phyloP scores from a whole-genome alignment of 2,888 invertebrate genomes.

The Ptycholaimellus sp. region DNA sequence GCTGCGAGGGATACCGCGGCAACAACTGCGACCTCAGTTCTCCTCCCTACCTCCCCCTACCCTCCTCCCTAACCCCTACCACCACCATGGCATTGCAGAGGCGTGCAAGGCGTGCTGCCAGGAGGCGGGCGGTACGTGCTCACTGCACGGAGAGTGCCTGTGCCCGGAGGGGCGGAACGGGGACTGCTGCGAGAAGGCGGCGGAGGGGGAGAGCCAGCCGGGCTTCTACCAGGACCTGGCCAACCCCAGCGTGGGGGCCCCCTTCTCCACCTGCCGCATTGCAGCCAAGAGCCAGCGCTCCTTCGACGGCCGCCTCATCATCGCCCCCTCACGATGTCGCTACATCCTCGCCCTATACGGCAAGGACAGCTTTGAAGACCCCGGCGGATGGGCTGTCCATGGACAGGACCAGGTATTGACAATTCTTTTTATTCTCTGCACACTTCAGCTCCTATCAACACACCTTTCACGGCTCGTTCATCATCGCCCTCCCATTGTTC shows the following conservation, averaged over 20 bases:
- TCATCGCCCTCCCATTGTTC: too few relatives aligned
- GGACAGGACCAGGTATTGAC: too few relatives aligned
- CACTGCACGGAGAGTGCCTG: background rate
- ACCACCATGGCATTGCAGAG: background rate
- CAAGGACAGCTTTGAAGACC: background rate
- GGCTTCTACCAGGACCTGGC: too few relatives aligned
- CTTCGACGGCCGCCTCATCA: conserved; percentile 4
- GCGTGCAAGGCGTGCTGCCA: background rate
- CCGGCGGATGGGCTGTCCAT: conserved; percentile 2
- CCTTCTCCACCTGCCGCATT: conserved; percentile 4
- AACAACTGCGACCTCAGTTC: background rate
- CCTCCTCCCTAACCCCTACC: too few relatives aligned
- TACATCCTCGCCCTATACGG: conserved; percentile 5
- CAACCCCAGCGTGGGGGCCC: too few relatives aligned
- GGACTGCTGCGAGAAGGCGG: background rate
- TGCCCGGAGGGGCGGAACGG: background rate
- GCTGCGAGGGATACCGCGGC: background rate
- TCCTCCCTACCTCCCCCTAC: too few relatives aligned
- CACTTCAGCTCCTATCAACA: too few relatives aligned
- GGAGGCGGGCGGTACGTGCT: background rate
- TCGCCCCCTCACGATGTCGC: conserved; percentile 1
- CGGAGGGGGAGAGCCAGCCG: background rate
- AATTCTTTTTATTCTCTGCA: too few relatives aligned
- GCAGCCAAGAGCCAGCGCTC: conserved; percentile 1
- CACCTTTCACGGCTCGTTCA: too few relatives aligned